Evolutionary conservation across 2,888 invertebrate genomes (phyloP), one percentile per base, ranked within the genome.

Genomic region (Elgonia sp.): DNA sequence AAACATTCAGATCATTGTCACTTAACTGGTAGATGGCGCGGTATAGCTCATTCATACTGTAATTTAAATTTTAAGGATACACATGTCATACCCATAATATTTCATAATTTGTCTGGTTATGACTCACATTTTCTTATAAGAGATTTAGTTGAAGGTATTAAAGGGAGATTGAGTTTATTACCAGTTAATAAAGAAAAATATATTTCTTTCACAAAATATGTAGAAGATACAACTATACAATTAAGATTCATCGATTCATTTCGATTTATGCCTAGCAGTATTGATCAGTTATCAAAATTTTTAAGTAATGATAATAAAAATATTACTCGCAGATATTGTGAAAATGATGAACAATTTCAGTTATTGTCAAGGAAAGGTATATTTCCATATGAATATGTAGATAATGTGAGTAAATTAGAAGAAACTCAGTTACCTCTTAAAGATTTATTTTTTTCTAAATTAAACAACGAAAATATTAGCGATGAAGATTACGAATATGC

Each of bases 151-250:
- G 42, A 14, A 9, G 18, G 9, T 50, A 81, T 88, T 79, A 80
- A 84, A 9, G 91, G 91, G 12, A 16, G 62, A 12, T 84, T 93
- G 5, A 85, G 63, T 12, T 55, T 93, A 5, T 89, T 94, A 42
- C 90, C 94, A 0, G 63, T 91, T 37, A 93, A 91, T 73, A 93
- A 92, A 72, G 93, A 94, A 87, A 91, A 91, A 84, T 94, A 92
- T 69, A 92, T 92, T 37, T 86, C 88, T 0, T 84, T 87, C 20
- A 83, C 72, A 12, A 83, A 87, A 69, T 14, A 21, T 37, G 77
- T 85, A 0, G 53, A 57, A 14, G 29, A 57, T 18, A 82, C 70
- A 14, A 65, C 60, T 4, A 79, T 88, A 1, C 53, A 82, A 37
- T 76, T 84, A 2, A 37, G 89, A 37, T 87, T 89, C 14, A 80